Base-by-base conservation (phyloP, 1,140 invertebrate genomes). In the Caerostris darwini region DNA sequence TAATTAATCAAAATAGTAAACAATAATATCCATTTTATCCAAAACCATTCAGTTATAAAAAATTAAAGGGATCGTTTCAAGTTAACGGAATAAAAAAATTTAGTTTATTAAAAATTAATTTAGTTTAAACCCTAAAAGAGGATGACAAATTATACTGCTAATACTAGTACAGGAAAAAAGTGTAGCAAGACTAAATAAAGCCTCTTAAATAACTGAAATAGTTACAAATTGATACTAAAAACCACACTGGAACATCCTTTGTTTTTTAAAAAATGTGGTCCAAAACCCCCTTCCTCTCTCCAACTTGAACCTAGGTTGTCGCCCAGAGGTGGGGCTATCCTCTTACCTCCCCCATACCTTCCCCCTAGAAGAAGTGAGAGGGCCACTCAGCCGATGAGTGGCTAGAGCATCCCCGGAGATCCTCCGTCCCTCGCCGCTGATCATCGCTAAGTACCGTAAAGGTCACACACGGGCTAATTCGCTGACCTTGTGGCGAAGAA, bases 371-470 rank as follows among this genome's bases (percentile, higher is more conserved):
- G 34, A 67, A 67, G 5, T 34, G 10, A 50, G 71, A 77, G 3
- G 71, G 71, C 34, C 69, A 77, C 10, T 77, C 50, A 77, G n/a
- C 54, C 83, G 83, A 85, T 85, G 83, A 85, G 83, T 85, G 57
- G 83, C 83, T 85, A 56, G 54, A 17, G 83, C 17, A 85, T 77
- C 71, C 71, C 71, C 34, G 12, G 71, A 59, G 83, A 85, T 19
- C 57, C 71, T 77, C 53, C 71, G 12, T 77, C 50, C 61, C 34
- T 50, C 83, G 7, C 64, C 64, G 64, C 12, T 67, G 64, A 81
- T 12, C 17, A 81, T n/a, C 54, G 56, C 57, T 53, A 91, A 82
- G 90, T 91, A 91, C 90, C 90, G 90, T 91, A 91, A 61, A 91
- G 90, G 90, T 91, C 90, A 91, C 90, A 91, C 69, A 10, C 71